These are phyloP conservation scores for Erinaceus europaeus DNA, from an alignment of 2,113 vertebrate species.

Conservation along the genomic window DNA sequence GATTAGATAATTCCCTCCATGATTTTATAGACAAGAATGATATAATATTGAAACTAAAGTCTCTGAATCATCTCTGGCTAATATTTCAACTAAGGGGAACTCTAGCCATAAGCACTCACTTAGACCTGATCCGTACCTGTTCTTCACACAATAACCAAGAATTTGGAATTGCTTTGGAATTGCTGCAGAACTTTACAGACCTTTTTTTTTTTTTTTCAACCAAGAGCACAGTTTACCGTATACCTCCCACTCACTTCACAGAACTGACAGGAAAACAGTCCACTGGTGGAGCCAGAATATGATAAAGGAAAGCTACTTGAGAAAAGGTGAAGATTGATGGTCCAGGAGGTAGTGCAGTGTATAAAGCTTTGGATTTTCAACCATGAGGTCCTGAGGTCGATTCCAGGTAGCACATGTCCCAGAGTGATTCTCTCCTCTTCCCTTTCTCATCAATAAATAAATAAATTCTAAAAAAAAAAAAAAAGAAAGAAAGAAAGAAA, in stretches of 20 bases:
- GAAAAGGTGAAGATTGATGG: slow-evolving; percentile 27
- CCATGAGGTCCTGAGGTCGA: no score
- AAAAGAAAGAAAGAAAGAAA: no score
- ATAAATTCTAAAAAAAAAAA: no score
- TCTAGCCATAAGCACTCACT: background rate
- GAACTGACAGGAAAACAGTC: slow-evolving; percentile 45
- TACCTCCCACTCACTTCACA: slow-evolving; percentile 45
- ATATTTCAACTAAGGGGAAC: background rate
- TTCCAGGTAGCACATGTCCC: no score
- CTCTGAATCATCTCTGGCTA: background rate
- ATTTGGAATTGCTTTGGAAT: background rate
- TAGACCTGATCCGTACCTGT: background rate
- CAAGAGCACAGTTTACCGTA: slow-evolving; percentile 38
- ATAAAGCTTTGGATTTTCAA: no score
- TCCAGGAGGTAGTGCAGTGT: no score
- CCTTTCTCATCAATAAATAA: no score
- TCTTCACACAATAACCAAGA: background rate
- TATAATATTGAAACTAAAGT: background rate
- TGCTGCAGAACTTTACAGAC: background rate
- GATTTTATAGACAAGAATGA: background rate
- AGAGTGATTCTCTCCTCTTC: no score
- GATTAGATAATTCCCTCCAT: background rate
- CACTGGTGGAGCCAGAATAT: background rate
- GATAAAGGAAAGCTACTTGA: background rate
- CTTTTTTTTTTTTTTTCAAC: slow-evolving; percentile 39